These are phyloP conservation scores for Sphenodon punctatus DNA, from an alignment of 2,797 vertebrate genomes.

Conservation along the genomic window DNA sequence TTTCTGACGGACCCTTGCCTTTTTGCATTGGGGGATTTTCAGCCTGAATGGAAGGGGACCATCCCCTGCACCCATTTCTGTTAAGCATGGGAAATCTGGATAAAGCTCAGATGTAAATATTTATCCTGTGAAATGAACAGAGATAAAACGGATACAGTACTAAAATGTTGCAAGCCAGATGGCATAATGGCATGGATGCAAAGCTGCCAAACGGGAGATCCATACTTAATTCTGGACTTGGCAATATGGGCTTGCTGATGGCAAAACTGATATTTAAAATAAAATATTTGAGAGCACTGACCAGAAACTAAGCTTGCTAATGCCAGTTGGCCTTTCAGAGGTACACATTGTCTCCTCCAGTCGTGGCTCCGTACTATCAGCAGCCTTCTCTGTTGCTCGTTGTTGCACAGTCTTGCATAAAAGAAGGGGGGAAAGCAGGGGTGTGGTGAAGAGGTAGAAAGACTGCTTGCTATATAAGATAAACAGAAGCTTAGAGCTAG, in stretches of 20 bases:
- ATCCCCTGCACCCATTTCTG: background rate
- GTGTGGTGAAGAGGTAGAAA: slow-evolving; percentile 21
- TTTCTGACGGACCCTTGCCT: no score
- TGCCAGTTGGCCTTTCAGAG: slow-evolving; percentile 56
- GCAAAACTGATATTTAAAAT: slow-evolving; percentile 41
- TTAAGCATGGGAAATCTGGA: slow-evolving; percentile 8
- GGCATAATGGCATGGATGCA: slow-evolving; percentile 1
- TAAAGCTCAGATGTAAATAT: slow-evolving; percentile 42
- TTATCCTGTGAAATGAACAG: slow-evolving; percentile 37
- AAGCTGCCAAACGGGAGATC: slow-evolving; percentile 30
- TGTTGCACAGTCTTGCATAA: background rate
- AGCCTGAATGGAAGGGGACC: slow-evolving; percentile 3
- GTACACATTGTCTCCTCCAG: slow-evolving; percentile 22
- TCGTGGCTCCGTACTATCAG: slow-evolving; percentile 26
- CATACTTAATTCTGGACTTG: slow-evolving; percentile 37
- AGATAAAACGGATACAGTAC: slow-evolving; percentile 23
- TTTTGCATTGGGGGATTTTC: no score
- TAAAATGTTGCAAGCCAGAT: slow-evolving; percentile 43
- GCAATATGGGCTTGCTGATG: slow-evolving; percentile 12
- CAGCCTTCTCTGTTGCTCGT: slow-evolving; percentile 12
- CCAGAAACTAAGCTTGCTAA: slow-evolving; percentile 48
- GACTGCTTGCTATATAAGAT: background rate
- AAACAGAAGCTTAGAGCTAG: slow-evolving; percentile 4
- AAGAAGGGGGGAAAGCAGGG: no score
- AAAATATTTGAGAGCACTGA: slow-evolving; percentile 60